Evolutionary conservation across 2,888 invertebrate species (phyloP).

Genomic region (Phasia obesa): DNA sequence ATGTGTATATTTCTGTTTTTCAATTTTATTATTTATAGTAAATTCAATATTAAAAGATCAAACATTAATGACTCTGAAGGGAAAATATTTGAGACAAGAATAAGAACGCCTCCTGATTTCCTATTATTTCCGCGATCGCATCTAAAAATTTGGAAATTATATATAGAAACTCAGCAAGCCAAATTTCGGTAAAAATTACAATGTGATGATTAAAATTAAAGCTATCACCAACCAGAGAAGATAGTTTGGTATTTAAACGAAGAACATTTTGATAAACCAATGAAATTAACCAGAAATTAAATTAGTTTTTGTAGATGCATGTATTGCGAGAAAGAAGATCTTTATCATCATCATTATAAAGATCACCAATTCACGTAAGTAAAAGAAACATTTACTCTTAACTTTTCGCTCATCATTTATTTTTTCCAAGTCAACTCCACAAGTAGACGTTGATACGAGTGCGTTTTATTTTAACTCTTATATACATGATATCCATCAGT

Average conservation of each 20-base stretch:
- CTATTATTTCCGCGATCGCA: background rate
- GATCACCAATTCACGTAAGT: background rate
- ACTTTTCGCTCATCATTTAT: background rate
- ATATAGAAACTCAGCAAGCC: background rate
- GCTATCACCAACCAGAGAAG: background rate
- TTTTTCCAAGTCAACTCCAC: constrained; percentile 2
- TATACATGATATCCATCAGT: constrained; percentile 10
- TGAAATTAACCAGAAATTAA: background rate
- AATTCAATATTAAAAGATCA: no score
- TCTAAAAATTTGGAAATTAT: background rate
- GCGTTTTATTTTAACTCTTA: background rate
- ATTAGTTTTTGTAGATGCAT: background rate
- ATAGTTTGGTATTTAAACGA: background rate
- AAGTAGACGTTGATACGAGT: background rate
- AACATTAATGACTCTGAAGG: background rate
- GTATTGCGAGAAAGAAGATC: background rate
- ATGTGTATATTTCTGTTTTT: background rate
- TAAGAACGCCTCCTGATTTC: background rate
- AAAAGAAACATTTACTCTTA: constrained; percentile 16
- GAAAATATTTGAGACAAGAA: background rate
- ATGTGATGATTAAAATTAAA: background rate
- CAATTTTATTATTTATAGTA: background rate
- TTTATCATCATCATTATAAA: constrained; percentile 12
- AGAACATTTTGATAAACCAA: background rate
- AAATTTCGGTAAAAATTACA: background rate